phyloP scores from a whole-genome alignment of 2,113 vertebrate species.

The Phoenicopterus ruber region DNA sequence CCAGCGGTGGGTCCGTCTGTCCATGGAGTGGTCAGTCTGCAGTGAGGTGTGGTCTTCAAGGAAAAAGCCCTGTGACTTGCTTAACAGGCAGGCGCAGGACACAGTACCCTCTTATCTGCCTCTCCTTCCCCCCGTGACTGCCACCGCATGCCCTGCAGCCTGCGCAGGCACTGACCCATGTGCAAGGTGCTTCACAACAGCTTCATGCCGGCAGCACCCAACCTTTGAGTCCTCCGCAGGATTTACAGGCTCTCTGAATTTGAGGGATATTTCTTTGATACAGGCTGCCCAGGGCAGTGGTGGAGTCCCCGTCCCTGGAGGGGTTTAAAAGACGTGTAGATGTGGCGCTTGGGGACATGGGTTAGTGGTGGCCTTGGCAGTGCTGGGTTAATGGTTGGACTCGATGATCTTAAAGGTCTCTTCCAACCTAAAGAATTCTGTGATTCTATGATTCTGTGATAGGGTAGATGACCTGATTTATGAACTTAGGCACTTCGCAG shows the following conservation, averaged over 20 bases:
- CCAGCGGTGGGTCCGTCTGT: rapidly evolving
- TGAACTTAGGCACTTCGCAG: background rate
- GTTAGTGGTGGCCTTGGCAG: too few relatives aligned
- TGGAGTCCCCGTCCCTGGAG: too few relatives aligned
- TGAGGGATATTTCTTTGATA: background rate
- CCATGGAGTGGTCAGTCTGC: background rate
- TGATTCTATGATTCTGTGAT: too few relatives aligned
- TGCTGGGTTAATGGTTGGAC: too few relatives aligned
- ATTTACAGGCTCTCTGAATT: background rate
- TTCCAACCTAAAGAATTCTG: too few relatives aligned
- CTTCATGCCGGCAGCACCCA: rapidly evolving
- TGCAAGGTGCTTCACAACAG: too few relatives aligned
- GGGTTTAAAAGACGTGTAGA: too few relatives aligned
- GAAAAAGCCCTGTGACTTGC: background rate
- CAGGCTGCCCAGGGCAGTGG: too few relatives aligned
- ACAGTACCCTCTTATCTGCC: background rate
- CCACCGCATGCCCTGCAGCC: background rate
- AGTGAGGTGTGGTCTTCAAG: background rate
- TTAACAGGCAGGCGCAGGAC: background rate
- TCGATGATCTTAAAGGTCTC: too few relatives aligned
- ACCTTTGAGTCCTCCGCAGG: too few relatives aligned
- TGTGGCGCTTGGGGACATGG: too few relatives aligned
- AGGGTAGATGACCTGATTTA: background rate
- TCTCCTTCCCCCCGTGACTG: rapidly evolving
- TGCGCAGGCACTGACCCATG: background rate